phyloP scores from a whole-genome alignment of 2,888 invertebrate genomes.

The Acrocyrtus sp. region DNA sequence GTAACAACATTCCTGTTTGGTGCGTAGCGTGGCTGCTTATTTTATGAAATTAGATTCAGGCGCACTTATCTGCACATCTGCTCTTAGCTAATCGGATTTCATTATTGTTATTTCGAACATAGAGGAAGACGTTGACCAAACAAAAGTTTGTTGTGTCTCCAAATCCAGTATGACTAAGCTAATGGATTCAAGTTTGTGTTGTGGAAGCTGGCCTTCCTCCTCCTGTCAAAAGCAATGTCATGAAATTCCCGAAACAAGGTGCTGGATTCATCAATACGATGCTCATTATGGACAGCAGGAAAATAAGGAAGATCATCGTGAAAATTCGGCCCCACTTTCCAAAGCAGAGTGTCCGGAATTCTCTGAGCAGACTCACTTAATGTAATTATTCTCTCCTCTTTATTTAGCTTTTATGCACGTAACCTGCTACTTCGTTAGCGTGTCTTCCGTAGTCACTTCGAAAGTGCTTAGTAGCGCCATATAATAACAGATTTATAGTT shows the following conservation, averaged over 20 bases:
- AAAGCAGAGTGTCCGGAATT: conserved; percentile 30
- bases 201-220: conserved; percentile 1
- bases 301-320: conserved; percentile 21
- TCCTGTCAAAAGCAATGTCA: conserved; percentile 39
- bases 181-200: conserved; percentile 51
- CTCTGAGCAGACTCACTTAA: conserved; percentile 50
- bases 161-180: conserved; percentile 58
- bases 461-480: too few relatives aligned
- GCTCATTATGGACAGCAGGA: conserved; percentile 16
- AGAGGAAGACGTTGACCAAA: conserved; percentile 25
- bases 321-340: conserved; percentile 17
- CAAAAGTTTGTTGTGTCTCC: conserved; percentile 58
- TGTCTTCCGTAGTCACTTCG: too few relatives aligned
- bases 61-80: too few relatives aligned
- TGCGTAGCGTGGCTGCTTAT: too few relatives aligned
- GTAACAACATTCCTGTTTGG: too few relatives aligned
- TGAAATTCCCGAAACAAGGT: conserved; percentile 32
- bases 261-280: conserved; percentile 36
- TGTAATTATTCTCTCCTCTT: conserved; percentile 56
- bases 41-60: too few relatives aligned
- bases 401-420: conserved; percentile 18
- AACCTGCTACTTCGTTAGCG: too few relatives aligned
- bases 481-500: neutral
- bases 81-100: too few relatives aligned
- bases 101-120: too few relatives aligned